A percentile compares a stretch with the other conserved stretches of the same genome.
Conservation (phyloP, 2,797 vertebrate genomes). For the Oreortyx pictus region DNA sequence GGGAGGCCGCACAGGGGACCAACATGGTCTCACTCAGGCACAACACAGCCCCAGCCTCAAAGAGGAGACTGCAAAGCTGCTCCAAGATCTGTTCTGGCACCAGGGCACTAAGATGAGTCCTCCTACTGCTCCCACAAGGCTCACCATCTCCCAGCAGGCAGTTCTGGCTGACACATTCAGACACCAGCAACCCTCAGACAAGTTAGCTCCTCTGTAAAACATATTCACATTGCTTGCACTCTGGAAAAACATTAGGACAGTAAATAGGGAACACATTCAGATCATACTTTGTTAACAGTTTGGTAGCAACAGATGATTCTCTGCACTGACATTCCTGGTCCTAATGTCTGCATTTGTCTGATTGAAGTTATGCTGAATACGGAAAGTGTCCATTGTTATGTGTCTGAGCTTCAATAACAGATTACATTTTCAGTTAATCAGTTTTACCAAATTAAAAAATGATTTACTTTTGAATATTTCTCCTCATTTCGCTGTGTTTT, state of each 20-base stretch:
- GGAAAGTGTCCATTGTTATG: neutral
- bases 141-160: neutral
- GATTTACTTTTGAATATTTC: neutral
- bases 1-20: neutral
- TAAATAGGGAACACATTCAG: neutral
- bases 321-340: neutral
- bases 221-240: neutral
- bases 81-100: neutral
- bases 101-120: neutral
- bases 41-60: neutral
- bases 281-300: fast-evolving
- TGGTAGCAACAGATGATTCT: neutral
- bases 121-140: neutral
- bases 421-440: neutral
- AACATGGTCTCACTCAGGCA: fast-evolving
- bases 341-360: neutral
- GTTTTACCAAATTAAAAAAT: neutral
- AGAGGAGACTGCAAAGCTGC: fast-evolving
- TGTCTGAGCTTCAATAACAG: neutral
- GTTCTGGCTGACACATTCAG: neutral
- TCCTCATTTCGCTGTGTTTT: neutral
- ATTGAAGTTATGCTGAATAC: neutral
- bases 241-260: neutral
- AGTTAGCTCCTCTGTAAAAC: neutral
- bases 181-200: neutral